Evolutionary conservation across 2,113 vertebrate species (phyloP), one percentile per base, ranked within the genome.

Genomic region (Notechis scutatus): DNA sequence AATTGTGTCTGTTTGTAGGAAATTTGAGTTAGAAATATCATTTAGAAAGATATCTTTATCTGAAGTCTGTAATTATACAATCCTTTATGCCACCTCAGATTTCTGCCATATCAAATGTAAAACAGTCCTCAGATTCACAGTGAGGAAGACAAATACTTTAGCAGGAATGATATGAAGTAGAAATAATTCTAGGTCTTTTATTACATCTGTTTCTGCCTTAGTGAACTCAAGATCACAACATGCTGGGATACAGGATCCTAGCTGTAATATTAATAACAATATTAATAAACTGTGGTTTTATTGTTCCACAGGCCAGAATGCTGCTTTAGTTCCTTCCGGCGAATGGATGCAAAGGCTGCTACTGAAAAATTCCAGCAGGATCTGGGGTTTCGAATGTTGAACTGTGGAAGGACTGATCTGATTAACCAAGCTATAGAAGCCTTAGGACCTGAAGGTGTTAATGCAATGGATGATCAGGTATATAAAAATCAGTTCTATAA

Each of bases 381-480:
- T 89, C 97, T 99, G 96, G 99, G 99, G 20, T 99, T 99, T 91
- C 98, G 99, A 87, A 99, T 99, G 99, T 98, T 99, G 29, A 99
- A 98, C 97, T 99, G 99, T 0, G 99, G 99, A 21, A 98, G 99
- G 96, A 99, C 99, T 0, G 99, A 99, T 94, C 98, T 99, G 93
- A 99, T 99, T 95, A 98, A 97, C 95, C 99, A 99, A 96, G 99
- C 99, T 10, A 99, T 99, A 0, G 97, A 98, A 42, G 97, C 98
- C 2, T 97, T 99, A 96, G 99, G 99, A 24, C 97, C 98, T 0
- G 99, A 99, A 0, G 99, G 99, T 15, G 98, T 99, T 15, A 99
- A 99, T 97, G 99, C 99, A 94, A 99, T 99, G 99, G 99, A 99
- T 0, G 99, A 99, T 95, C 99, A 99, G 99, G 99, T 99, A 96